These are phyloP conservation scores for Emydura subglobosa DNA, from an alignment of 2,113 vertebrate species.

Conservation along the genomic window DNA sequence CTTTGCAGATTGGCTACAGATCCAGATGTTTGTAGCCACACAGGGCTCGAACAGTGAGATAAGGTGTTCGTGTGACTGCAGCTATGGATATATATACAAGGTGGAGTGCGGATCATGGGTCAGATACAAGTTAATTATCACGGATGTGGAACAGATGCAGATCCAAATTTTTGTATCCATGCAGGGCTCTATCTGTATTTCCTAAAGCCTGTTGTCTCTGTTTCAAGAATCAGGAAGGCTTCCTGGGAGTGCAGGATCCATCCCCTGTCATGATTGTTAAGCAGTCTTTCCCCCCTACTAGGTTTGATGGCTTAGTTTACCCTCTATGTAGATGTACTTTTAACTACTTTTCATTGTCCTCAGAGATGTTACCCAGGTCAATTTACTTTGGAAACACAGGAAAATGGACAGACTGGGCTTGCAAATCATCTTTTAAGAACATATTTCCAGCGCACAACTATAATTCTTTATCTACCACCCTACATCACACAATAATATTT, in stretches of 20 bases:
- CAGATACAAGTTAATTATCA: no score
- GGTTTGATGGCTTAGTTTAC: background rate
- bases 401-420: background rate
- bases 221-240: background rate
- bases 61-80: no score
- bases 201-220: background rate
- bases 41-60: no score
- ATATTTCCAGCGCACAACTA: background rate
- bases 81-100: no score
- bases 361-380: background rate
- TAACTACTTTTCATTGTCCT: background rate
- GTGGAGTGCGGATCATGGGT: no score
- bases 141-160: no score
- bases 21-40: no score
- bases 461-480: background rate
- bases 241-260: background rate
- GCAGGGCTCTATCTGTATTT: background rate
- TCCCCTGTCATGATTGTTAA: background rate
- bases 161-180: no score
- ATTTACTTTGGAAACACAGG: background rate
- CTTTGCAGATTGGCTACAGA: no score
- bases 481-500: background rate
- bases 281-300: background rate
- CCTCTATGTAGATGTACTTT: background rate
- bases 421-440: background rate